Percentiles rank a stretch among this genome's conserved stretches.
Evolutionary conservation across 1,140 invertebrate genomes (phyloP).

Genomic region (Zaprionus capensis): DNA sequence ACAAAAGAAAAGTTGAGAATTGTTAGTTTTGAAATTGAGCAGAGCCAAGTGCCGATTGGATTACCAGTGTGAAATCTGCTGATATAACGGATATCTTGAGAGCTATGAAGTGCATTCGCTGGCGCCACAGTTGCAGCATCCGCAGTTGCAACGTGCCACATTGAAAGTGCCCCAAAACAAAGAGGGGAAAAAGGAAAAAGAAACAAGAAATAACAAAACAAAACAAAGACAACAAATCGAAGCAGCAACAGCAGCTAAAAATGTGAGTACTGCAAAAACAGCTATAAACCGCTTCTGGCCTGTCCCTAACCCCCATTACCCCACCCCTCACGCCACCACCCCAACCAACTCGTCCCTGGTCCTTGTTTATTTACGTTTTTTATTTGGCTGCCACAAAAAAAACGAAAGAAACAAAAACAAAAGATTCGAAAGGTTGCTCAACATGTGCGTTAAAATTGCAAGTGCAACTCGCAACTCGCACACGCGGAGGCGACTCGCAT

Average conservation of each 20-base stretch:
- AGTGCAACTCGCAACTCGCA: conserved; percentile 6
- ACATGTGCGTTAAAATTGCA: conserved; percentile 30
- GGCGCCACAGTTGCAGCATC: conserved; percentile 42
- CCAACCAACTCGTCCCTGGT: not conserved
- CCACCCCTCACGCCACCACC: not conserved
- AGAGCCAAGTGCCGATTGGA: conserved; percentile 58
- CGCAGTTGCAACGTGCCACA: conserved; percentile 45
- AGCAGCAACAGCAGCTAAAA: conserved; percentile 4
- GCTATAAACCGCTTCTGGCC: conserved; percentile 30
- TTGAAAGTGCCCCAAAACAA: conserved; percentile 31
- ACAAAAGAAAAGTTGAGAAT: conserved; percentile 26
- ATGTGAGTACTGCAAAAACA: conserved; percentile 31
- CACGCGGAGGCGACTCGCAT: not conserved
- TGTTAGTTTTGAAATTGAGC: not conserved
- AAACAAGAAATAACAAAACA: conserved; percentile 1
- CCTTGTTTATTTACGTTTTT: conserved; percentile 6
- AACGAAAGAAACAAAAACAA: not conserved
- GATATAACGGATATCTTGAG: conserved; percentile 10
- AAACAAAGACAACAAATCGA: conserved; percentile 11
- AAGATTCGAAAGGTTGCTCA: conserved; percentile 11
- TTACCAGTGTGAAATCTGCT: conserved; percentile 62
- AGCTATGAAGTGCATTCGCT: conserved; percentile 43
- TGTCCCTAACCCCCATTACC: not conserved
- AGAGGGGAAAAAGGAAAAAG: not conserved
- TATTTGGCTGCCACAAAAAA: not conserved